A percentile compares a stretch with the other conserved stretches of the same genome.
phyloP scores from a whole-genome alignment of 2,113 vertebrate genomes.

The Halichoeres trimaculatus region DNA sequence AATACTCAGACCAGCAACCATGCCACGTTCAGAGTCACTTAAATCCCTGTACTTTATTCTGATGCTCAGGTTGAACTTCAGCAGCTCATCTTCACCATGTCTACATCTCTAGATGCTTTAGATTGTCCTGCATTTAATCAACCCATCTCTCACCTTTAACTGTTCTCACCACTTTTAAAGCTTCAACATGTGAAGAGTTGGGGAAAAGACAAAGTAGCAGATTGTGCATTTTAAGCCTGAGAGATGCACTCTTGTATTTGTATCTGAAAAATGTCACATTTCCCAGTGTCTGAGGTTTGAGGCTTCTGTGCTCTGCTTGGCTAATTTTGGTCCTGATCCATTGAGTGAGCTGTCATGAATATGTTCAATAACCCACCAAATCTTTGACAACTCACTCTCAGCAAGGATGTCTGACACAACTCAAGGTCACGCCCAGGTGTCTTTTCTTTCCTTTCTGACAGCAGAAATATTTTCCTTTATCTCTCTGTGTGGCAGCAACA shows the following conservation, averaged over 20 bases:
- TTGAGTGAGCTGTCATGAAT: background rate
- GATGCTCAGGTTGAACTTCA: too few relatives aligned
- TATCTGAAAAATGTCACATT: background rate
- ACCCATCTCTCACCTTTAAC: too few relatives aligned
- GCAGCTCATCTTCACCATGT: too few relatives aligned
- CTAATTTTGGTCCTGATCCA: background rate
- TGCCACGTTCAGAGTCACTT: too few relatives aligned
- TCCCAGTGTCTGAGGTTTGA: background rate
- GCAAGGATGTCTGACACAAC: background rate
- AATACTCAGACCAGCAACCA: too few relatives aligned
- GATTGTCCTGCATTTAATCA: too few relatives aligned
- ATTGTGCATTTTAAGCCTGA: background rate
- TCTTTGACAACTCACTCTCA: background rate
- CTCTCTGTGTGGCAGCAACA: constrained; percentile 13
- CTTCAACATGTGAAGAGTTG: background rate
- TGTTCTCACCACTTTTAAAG: background rate
- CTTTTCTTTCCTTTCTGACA: background rate
- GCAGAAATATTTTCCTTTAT: constrained; percentile 7
- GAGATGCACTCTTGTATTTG: background rate
- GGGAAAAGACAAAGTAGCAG: background rate
- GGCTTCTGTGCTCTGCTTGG: background rate
- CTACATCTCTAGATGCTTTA: too few relatives aligned
- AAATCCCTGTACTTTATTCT: too few relatives aligned
- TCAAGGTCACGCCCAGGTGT: constrained; percentile 8
- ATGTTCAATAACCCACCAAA: background rate